Evolutionary conservation across 2,797 vertebrate genomes (phyloP).

Genomic region (Anabas testudineus): DNA sequence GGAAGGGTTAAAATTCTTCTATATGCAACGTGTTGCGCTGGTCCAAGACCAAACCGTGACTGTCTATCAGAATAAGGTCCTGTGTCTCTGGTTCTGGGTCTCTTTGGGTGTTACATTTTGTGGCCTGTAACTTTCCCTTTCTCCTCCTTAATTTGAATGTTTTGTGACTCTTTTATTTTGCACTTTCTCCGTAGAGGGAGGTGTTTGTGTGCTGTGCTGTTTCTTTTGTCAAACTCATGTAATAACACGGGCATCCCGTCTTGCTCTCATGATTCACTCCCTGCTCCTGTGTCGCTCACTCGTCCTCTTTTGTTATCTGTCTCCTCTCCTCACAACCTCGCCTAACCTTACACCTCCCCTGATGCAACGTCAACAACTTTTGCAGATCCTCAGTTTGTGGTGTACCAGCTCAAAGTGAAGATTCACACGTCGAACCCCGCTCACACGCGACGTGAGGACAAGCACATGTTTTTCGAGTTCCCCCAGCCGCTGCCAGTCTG

Average conservation of each 20-base stretch:
- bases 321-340: conserved; percentile 52
- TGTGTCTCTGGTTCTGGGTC: conserved; percentile 72
- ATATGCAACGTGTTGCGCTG: conserved; percentile 38
- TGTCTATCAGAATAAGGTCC: conserved; percentile 81
- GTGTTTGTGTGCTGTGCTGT: conserved; percentile 40
- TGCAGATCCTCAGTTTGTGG: conserved; percentile 98
- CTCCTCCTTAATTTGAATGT: conserved; percentile 49
- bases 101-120: conserved; percentile 66
- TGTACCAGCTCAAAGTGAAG: conserved; percentile 99
- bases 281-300: conserved; percentile 39
- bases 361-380: conserved; percentile 28
- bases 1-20: conserved; percentile 36
- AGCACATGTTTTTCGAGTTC: conserved; percentile 98
- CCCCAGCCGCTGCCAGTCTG: conserved; percentile 98
- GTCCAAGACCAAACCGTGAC: conserved; percentile 49
- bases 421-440: conserved; percentile 97
- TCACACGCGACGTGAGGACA: conserved; percentile 96
- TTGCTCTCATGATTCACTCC: conserved; percentile 44
- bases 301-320: conserved; percentile 19
- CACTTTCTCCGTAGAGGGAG: conserved; percentile 9
- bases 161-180: conserved; percentile 35
- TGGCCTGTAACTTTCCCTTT: conserved; percentile 49
- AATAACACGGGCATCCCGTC: conserved; percentile 64
- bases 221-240: conserved; percentile 52
- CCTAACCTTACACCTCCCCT: background rate